A percentile compares a stretch with the other conserved stretches of the same genome.
Evolutionary conservation across 1,140 invertebrate species (phyloP).

Genomic region (Aphaenogaster ashmeadi): DNA sequence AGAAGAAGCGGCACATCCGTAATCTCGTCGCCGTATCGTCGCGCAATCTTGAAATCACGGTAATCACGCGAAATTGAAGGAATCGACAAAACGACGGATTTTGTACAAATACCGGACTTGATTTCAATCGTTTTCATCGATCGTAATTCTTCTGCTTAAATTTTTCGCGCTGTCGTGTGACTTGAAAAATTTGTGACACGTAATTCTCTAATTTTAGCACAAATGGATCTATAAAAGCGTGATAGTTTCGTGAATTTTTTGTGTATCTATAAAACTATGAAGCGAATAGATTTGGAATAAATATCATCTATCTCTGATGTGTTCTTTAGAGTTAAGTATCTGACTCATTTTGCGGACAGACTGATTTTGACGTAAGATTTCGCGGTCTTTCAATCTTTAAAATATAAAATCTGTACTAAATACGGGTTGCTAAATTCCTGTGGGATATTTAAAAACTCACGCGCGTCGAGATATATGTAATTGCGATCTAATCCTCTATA

Average conservation of each 20-base stretch:
- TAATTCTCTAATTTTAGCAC: not conserved
- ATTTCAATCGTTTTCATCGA: not conserved
- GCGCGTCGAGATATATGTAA: constrained; percentile 9
- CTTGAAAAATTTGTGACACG: not conserved
- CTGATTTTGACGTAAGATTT: not conserved
- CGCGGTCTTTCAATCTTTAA: not conserved
- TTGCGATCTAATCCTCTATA: not conserved
- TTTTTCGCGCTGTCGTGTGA: not conserved
- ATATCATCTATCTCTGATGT: not conserved
- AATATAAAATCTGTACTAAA: not conserved
- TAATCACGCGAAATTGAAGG: constrained; percentile 15
- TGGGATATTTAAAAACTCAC: not conserved
- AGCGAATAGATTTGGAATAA: not conserved
- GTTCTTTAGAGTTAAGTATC: not conserved
- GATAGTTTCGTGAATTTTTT: constrained; percentile 2
- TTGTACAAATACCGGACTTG: not conserved
- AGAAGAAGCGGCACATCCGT: constrained; percentile 37
- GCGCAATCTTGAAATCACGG: constrained; percentile 44
- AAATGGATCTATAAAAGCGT: not conserved
- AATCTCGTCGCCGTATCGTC: constrained; percentile 44
- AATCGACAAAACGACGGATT: not conserved
- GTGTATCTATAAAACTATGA: not conserved
- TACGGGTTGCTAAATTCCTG: not conserved
- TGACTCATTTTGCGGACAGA: not conserved
- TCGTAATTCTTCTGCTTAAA: not conserved